phyloP scores from a whole-genome alignment of 2,888 invertebrate genomes.

The Tridacna gigas region DNA sequence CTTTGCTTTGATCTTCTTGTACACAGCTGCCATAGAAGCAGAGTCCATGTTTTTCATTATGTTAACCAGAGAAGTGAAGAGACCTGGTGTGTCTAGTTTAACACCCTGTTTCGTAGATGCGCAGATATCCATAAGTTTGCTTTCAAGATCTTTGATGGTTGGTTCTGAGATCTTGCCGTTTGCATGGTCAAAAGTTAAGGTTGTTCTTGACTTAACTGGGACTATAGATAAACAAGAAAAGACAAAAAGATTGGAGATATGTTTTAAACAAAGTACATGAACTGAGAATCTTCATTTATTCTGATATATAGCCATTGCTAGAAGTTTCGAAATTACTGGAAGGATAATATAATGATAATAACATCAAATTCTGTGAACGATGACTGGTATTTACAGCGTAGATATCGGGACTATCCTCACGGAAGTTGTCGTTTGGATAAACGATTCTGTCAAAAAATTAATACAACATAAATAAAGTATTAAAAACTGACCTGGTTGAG shows the following conservation, averaged over 20 bases:
- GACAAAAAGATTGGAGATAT: too few relatives aligned
- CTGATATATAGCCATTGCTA: background rate
- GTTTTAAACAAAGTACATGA: background rate
- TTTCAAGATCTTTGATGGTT: constrained; percentile 58
- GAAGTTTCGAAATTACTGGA: too few relatives aligned
- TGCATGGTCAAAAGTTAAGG: constrained; percentile 72
- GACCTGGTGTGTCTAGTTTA: constrained; percentile 84
- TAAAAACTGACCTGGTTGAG: constrained; percentile 52
- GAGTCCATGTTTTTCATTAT: constrained; percentile 83
- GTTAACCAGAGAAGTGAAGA: constrained; percentile 85
- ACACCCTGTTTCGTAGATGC: constrained; percentile 81
- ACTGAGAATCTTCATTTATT: background rate
- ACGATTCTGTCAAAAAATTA: background rate
- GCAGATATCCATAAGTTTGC: constrained; percentile 76
- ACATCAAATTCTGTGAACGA: too few relatives aligned
- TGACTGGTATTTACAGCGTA: too few relatives aligned
- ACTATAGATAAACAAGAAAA: background rate
- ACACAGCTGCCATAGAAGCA: constrained; percentile 77
- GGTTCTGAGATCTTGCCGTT: constrained; percentile 31
- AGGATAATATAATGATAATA: too few relatives aligned
- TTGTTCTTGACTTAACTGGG: constrained; percentile 7
- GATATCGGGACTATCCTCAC: too few relatives aligned
- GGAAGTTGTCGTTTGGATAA: too few relatives aligned
- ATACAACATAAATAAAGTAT: background rate
- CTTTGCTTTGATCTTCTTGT: constrained; percentile 66